A percentile compares a stretch with the other conserved stretches of the same genome.
Evolutionary conservation across 1,140 invertebrate genomes (phyloP).

Genomic region (Cherax quadricarinatus): DNA sequence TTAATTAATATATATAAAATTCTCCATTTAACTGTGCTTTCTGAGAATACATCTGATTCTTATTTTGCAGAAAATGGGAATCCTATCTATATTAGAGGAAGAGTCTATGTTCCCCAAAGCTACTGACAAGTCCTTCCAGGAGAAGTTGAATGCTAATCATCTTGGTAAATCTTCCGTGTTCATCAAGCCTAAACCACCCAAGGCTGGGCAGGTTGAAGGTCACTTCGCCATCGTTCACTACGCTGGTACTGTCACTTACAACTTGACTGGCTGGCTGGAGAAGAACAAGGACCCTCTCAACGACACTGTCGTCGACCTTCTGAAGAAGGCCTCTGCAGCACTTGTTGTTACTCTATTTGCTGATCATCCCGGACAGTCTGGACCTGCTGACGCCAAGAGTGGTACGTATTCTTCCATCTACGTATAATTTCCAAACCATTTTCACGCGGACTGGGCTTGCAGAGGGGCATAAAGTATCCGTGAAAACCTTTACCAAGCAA

Average conservation of each 20-base stretch:
- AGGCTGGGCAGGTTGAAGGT: constrained; percentile 94
- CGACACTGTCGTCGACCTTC: constrained; percentile 52
- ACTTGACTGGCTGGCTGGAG: constrained; percentile 58
- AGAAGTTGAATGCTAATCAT: constrained; percentile 54
- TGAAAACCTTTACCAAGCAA: background rate
- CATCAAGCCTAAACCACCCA: constrained; percentile 96
- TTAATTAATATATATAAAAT: background rate
- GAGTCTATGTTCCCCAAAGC: constrained; percentile 69
- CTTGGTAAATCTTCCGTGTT: constrained; percentile 96
- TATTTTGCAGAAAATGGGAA: constrained; percentile 94
- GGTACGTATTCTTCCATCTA: constrained; percentile 69
- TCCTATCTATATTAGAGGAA: constrained; percentile 98
- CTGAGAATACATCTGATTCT: no score
- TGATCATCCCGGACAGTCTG: constrained; percentile 85
- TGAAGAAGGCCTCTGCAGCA: constrained; percentile 92
- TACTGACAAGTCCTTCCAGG: constrained; percentile 59
- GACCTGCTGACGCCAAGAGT: constrained; percentile 86
- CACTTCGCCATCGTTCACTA: constrained; percentile 84
- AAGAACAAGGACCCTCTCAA: constrained; percentile 68
- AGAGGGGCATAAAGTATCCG: no score
- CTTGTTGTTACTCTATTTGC: constrained; percentile 86
- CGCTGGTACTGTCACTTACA: constrained; percentile 61
- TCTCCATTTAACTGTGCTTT: no score
- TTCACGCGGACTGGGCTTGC: no score
- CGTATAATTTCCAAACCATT: no score